Evolutionary conservation across 2,888 invertebrate species (phyloP).

Genomic region (Notodonta ziczac): DNA sequence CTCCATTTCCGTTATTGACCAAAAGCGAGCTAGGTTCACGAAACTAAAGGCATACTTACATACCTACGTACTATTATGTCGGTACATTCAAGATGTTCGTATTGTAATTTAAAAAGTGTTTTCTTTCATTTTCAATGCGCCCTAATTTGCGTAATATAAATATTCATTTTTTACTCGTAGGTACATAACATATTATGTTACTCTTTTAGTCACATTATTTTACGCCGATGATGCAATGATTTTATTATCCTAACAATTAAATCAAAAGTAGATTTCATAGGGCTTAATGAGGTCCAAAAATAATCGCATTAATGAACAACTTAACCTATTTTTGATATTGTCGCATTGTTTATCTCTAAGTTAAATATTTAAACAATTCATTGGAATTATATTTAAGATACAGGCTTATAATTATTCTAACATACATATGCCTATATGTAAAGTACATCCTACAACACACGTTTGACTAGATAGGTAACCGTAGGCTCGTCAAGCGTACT

Average conservation of each 20-base stretch:
- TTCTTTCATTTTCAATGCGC: too few species aligned
- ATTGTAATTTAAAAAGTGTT: too few species aligned
- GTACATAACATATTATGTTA: too few species aligned
- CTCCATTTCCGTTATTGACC: too few species aligned
- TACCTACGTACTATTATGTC: too few species aligned
- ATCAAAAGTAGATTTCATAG: conserved; percentile 16
- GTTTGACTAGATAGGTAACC: conserved; percentile 18
- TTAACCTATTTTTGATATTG: conserved; percentile 78
- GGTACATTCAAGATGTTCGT: too few species aligned
- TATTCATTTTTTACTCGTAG: too few species aligned
- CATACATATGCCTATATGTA: conserved; percentile 35
- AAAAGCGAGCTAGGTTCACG: too few species aligned
- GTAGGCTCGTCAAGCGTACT: conserved; percentile 31
- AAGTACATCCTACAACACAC: conserved; percentile 31
- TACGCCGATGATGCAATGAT: conserved; percentile 16
- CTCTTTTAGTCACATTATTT: conserved; percentile 7
- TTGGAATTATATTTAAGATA: conserved; percentile 16
- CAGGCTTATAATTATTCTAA: conserved; percentile 31
- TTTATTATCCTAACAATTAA: conserved; percentile 34
- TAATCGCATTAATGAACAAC: conserved; percentile 50
- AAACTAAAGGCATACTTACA: too few species aligned
- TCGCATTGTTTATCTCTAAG: conserved; percentile 76
- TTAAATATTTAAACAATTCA: conserved; percentile 39
- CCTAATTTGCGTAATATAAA: too few species aligned
- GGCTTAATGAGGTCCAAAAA: conserved; percentile 33